These are phyloP conservation scores for Orientallactaga bullata DNA, from an alignment of 2,113 vertebrate genomes.

Conservation along the genomic window DNA sequence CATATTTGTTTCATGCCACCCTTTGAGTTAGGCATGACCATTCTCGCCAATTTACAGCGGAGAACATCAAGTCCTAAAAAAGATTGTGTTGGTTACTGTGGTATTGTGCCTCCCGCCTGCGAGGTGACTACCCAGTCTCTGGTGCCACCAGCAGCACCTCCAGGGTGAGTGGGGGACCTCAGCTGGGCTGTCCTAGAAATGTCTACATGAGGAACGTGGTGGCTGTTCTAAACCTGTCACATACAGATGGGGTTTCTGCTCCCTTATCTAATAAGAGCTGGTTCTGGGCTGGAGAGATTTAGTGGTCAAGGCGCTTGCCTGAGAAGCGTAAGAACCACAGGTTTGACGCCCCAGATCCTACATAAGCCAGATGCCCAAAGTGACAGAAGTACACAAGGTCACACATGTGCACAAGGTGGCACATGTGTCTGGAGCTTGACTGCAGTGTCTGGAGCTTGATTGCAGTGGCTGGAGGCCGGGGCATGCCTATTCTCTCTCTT, in stretches of 20 bases:
- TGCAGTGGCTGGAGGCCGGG: too few relatives aligned
- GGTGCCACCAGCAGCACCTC: background rate
- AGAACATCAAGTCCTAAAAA: too few relatives aligned
- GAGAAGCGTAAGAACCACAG: too few relatives aligned
- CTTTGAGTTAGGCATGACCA: background rate
- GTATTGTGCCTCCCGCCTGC: background rate
- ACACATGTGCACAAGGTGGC: too few relatives aligned
- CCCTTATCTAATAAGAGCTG: background rate
- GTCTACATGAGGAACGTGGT: background rate
- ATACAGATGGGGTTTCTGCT: conserved; percentile 9
- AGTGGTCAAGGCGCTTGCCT: background rate
- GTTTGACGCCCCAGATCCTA: too few relatives aligned
- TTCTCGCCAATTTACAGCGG: background rate
- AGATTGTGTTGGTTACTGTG: background rate
- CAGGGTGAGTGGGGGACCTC: background rate
- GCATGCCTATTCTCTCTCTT: too few relatives aligned
- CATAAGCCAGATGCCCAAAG: too few relatives aligned
- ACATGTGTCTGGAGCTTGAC: too few relatives aligned
- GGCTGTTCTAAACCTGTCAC: background rate
- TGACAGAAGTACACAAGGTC: too few relatives aligned
- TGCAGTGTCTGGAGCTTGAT: too few relatives aligned
- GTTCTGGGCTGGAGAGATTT: background rate
- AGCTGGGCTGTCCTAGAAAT: background rate
- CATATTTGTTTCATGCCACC: background rate
- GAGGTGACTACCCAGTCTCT: background rate